These are phyloP conservation scores for Aleiodes alternator DNA, from an alignment of 2,888 invertebrate genomes.

Conservation along the genomic window DNA sequence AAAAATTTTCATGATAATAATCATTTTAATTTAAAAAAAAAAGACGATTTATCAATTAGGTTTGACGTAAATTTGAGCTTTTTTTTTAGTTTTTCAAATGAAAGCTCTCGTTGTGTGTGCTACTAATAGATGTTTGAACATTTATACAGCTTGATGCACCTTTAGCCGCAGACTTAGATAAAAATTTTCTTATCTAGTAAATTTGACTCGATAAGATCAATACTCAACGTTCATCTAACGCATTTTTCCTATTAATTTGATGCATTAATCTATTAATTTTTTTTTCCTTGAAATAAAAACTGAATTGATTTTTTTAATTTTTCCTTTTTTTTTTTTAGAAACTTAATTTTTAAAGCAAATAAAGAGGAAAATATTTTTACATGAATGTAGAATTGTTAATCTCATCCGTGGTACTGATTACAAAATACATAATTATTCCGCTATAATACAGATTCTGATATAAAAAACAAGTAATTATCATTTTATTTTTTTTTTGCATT, in stretches of 20 bases:
- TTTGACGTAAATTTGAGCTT: neutral
- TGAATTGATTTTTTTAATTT: conserved; percentile 21
- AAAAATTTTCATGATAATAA: neutral
- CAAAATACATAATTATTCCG: conserved; percentile 74
- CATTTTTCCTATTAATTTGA: conserved; percentile 22
- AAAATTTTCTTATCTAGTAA: conserved; percentile 43
- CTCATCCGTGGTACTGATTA: conserved; percentile 61
- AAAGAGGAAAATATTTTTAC: conserved; percentile 21
- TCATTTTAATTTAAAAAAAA: neutral
- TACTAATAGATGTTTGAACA: conserved; percentile 54
- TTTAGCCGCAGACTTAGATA: conserved; percentile 44
- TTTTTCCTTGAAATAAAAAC: too few species aligned
- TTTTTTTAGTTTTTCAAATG: conserved; percentile 45
- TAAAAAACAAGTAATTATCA: conserved; percentile 65
- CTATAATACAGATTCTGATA: conserved; percentile 74
- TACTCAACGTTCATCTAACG: conserved; percentile 6
- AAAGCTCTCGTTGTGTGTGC: conserved; percentile 57
- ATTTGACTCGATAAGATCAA: conserved; percentile 33
- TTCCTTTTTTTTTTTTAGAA: conserved; percentile 9
- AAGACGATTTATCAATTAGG: too few species aligned
- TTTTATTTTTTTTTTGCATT: conserved; percentile 66
- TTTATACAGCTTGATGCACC: conserved; percentile 51
- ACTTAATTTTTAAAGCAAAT: too few species aligned
- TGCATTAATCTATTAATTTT: too few species aligned
- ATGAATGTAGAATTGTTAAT: conserved; percentile 25